Evolutionary conservation across 2,113 vertebrate species (phyloP).

Genomic region (Pelmatolapia mariae): DNA sequence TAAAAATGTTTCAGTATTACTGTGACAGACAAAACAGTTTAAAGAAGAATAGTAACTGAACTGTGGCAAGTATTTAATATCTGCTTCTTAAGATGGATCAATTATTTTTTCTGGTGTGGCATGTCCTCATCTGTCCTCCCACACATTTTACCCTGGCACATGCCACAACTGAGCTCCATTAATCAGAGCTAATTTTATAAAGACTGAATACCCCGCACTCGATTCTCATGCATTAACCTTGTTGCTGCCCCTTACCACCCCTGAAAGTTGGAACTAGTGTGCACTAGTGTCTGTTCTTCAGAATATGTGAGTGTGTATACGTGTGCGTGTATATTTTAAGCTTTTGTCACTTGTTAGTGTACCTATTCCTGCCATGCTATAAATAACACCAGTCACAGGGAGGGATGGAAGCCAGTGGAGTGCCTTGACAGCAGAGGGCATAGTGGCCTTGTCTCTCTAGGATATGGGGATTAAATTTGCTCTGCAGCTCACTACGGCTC

Average conservation of each 20-base stretch:
- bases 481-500: neutral
- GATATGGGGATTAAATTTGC: slow-evolving; percentile 51
- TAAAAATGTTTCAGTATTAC: neutral
- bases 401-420: slow-evolving; percentile 62
- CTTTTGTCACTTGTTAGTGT: slow-evolving; percentile 56
- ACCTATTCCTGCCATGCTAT: slow-evolving; percentile 51
- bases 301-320: neutral
- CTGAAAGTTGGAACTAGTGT: slow-evolving; percentile 22
- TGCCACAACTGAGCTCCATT: slow-evolving; percentile 61
- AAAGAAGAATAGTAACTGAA: neutral
- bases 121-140: slow-evolving; percentile 8
- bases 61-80: neutral
- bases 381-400: slow-evolving; percentile 68
- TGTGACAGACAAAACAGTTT: neutral
- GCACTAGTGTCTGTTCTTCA: neutral
- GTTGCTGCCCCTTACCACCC: slow-evolving; percentile 36
- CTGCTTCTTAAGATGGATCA: neutral
- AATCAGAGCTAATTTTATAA: slow-evolving; percentile 55
- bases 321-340: slow-evolving; percentile 17
- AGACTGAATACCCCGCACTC: slow-evolving; percentile 5
- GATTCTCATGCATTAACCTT: slow-evolving; percentile 46
- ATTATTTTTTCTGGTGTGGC: neutral
- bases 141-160: slow-evolving; percentile 50
- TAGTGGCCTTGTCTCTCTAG: slow-evolving; percentile 59
- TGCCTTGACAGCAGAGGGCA: slow-evolving; percentile 71